Conservation (phyloP, 2,888 invertebrate genomes). For the Cybosia mesomella region DNA sequence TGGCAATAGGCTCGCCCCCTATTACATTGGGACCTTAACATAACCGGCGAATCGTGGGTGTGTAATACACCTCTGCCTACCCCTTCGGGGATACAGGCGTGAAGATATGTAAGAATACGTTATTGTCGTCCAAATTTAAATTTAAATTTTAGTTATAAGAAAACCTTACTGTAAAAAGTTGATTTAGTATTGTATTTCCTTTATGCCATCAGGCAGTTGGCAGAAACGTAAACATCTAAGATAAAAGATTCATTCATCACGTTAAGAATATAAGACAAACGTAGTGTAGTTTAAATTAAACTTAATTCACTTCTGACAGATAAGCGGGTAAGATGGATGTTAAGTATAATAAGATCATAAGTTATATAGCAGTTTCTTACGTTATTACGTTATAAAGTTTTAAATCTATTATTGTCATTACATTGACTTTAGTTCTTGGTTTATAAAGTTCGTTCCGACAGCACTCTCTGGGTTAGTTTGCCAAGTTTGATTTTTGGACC, state of each 20-base stretch:
- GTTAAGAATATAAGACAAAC: constrained; percentile 1
- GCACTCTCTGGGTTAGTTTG: background rate
- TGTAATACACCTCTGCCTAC: too few species aligned
- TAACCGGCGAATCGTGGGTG: too few species aligned
- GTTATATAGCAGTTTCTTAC: constrained; percentile 26
- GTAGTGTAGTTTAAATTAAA: constrained; percentile 20
- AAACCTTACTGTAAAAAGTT: background rate
- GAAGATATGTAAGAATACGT: too few species aligned
- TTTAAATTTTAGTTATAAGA: background rate
- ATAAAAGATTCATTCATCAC: background rate
- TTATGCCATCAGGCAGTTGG: background rate
- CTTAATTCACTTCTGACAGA: constrained; percentile 27
- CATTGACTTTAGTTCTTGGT: constrained; percentile 8
- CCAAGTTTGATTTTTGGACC: background rate
- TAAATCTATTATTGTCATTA: constrained; percentile 27
- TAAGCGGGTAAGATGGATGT: constrained; percentile 20
- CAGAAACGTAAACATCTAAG: background rate
- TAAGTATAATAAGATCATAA: constrained; percentile 35
- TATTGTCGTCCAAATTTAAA: too few species aligned
- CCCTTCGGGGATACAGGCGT: too few species aligned
- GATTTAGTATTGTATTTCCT: background rate
- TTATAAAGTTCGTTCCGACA: background rate
- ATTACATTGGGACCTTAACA: too few species aligned
- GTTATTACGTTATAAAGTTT: constrained; percentile 28
- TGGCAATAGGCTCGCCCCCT: too few species aligned